Conservation (phyloP, 2,113 vertebrate species). For the Oncorhynchus gorbuscha region DNA sequence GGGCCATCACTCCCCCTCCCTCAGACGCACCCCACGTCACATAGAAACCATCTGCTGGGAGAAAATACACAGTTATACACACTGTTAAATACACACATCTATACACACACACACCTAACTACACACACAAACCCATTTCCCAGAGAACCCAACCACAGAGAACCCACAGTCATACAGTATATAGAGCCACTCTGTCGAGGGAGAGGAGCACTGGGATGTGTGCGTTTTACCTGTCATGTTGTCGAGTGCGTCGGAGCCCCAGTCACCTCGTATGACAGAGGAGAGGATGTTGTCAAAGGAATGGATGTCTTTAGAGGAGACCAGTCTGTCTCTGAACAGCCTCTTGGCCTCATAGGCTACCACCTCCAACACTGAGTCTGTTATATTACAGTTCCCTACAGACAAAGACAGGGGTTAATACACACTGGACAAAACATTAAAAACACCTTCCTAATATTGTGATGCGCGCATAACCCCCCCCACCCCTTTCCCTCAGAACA, state of each 20-base stretch:
- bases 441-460: too few species aligned
- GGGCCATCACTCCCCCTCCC: conserved; percentile 64
- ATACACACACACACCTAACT: background rate
- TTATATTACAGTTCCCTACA: conserved; percentile 76
- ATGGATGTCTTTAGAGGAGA: conserved; percentile 82
- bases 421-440: conserved; percentile 56
- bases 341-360: conserved; percentile 87
- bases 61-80: background rate
- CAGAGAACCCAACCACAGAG: too few species aligned
- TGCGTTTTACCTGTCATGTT: conserved; percentile 82
- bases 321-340: conserved; percentile 92
- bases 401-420: conserved; percentile 20
- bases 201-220: background rate
- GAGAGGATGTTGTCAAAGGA: conserved; percentile 88
- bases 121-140: background rate
- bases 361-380: conserved; percentile 88
- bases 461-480: accelerated
- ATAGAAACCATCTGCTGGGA: conserved; percentile 83
- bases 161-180: too few species aligned
- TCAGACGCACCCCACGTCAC: conserved; percentile 88
- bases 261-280: conserved; percentile 87
- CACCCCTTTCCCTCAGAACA: too few species aligned
- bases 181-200: too few species aligned
- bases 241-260: conserved; percentile 86
- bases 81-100: background rate